Conservation (phyloP, 2,113 vertebrate genomes). For the Ivindomyrus marchei region DNA sequence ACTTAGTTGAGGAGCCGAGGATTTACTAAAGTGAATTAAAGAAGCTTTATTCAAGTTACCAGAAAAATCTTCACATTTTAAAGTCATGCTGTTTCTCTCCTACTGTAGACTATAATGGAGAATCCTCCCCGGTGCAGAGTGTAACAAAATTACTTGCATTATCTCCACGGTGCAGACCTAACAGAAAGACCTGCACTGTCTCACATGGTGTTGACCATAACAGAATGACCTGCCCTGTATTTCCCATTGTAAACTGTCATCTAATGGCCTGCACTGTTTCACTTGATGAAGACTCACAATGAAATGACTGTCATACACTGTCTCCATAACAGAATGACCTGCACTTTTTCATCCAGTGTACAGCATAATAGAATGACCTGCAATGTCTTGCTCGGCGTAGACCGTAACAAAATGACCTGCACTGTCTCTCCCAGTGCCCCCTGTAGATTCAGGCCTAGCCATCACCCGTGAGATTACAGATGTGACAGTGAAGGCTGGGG, state of each 20-base stretch:
- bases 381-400: neutral
- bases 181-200: neutral
- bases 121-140: neutral
- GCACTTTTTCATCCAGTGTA: neutral
- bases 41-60: neutral
- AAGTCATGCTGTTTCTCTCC: neutral
- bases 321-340: neutral
- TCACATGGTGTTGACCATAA: neutral
- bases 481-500: constrained; percentile 85
- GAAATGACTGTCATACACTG: neutral
- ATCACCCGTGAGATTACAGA: constrained; percentile 80
- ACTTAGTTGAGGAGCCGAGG: neutral
- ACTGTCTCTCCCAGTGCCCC: constrained; percentile 55
- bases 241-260: neutral
- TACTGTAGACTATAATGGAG: neutral
- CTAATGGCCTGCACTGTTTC: neutral
- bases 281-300: neutral
- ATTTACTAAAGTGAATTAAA: neutral
- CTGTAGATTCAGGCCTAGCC: constrained; percentile 73
- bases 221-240: neutral
- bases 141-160: neutral
- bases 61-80: neutral
- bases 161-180: neutral
- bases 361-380: neutral
- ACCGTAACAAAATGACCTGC: neutral